Base-by-base conservation (phyloP, 2,888 invertebrate genomes). In the Mechanitis messenoides region DNA sequence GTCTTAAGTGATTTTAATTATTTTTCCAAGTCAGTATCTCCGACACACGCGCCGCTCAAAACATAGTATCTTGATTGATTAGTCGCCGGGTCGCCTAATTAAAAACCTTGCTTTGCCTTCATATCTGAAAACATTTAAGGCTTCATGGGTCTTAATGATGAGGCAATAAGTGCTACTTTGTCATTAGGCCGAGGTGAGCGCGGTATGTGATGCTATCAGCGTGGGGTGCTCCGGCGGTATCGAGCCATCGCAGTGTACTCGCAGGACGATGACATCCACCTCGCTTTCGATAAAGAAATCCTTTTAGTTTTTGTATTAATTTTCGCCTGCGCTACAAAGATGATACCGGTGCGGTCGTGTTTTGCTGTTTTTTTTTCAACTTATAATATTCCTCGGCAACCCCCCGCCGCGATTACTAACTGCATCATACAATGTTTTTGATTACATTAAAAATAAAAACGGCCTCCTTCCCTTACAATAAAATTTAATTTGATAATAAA, bases 221-320 rank as follows among this genome's bases (percentile, higher is more conserved):
- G 67, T 57, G 58, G 61, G 66, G 66, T 67, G 63, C 68, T 56
- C 65, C 67, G 66, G 67, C 70, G 58, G 79, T 84, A 85, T 84
- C 84, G 76, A 79, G 72, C 80, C 80, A 83, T 81, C 84, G 75
- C 77, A 71, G 76, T 64, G 60, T 65, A 58, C 61, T 42, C 42
- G 42, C 69, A 77, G 84, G 81, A 75, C 85, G 85, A 87, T 87
- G 87, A 86, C 87, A 85, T 80, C 77, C 79, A 73, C 75, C 77
- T 73, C 77, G 78, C 81, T 80, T 85, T 85, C 83, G 85, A 86
- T 85, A 85, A 81, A 80, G 76, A 71, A 71, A 72, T 72, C 72
- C 73, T 75, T 75, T 77, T 83, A 78, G 74, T 79, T 80, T 79
- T 75, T 68, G 81, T 84, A 84, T 86, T 84, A 81, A 81, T 83